These are phyloP conservation scores for Zalophus californianus DNA, from an alignment of 2,797 vertebrate genomes.

Conservation along the genomic window DNA sequence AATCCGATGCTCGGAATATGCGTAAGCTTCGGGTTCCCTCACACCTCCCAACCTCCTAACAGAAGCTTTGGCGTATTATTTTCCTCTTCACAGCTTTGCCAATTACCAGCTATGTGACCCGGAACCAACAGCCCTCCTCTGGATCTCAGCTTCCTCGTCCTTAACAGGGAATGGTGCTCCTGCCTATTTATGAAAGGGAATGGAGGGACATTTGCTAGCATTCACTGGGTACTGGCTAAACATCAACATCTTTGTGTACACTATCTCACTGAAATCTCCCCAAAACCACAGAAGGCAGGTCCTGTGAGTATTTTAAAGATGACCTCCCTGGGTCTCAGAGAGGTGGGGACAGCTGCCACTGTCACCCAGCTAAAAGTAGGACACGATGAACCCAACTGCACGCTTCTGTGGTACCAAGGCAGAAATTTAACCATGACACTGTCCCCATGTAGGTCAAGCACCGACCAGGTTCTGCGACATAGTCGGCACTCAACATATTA, in stretches of 20 bases:
- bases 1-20: slow-evolving; percentile 9
- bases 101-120: not conserved
- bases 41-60: not conserved
- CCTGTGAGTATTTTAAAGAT: not conserved
- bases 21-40: not conserved
- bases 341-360: not conserved
- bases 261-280: not conserved
- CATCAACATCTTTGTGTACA: not conserved
- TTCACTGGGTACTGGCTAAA: not conserved
- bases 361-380: not conserved
- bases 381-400: not conserved
- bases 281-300: not conserved
- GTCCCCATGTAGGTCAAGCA: not conserved
- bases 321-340: not conserved
- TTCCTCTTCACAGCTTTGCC: not conserved
- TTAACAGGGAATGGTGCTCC: not conserved
- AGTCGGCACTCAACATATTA: not conserved
- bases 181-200: not conserved
- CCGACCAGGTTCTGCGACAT: not conserved
- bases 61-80: not conserved
- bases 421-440: not conserved
- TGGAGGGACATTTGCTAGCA: not conserved
- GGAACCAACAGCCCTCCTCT: not conserved
- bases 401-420: not conserved
- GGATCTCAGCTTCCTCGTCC: not conserved